A percentile compares a stretch with the other conserved stretches of the same genome.
Evolutionary conservation across 2,113 vertebrate species (phyloP).

Genomic region (Rhinichthys klamathensis): DNA sequence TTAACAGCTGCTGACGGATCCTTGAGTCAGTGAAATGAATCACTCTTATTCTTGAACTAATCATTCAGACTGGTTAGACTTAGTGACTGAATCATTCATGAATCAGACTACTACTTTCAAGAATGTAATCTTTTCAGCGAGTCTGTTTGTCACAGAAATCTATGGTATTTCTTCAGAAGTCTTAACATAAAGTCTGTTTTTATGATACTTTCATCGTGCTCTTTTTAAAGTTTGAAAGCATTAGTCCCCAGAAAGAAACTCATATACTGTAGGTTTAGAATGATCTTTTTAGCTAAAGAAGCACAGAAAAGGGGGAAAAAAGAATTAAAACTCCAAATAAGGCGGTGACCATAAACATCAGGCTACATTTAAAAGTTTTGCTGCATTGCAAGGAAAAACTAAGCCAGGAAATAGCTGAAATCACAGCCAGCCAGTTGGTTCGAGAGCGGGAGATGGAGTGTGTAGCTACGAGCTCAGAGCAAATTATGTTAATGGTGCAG

Average conservation of each 20-base stretch:
- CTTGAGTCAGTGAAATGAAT: too few species aligned
- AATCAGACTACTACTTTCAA: neutral
- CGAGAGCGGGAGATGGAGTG: neutral
- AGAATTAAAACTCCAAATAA: slow-evolving; percentile 38
- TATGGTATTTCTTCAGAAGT: neutral
- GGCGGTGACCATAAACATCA: slow-evolving; percentile 47
- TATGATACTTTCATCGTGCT: neutral
- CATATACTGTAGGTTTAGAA: neutral
- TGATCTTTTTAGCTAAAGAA: slow-evolving; percentile 26
- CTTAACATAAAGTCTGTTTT: neutral
- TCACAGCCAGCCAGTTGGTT: slow-evolving; percentile 30
- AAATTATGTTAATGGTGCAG: slow-evolving; percentile 12
- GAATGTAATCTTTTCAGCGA: too few species aligned
- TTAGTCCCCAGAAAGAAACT: neutral
- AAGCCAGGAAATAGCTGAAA: slow-evolving; percentile 43
- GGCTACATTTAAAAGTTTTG: slow-evolving; percentile 24
- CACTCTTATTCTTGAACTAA: neutral
- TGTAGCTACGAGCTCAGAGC: slow-evolving; percentile 6
- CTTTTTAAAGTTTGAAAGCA: neutral
- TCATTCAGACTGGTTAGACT: neutral
- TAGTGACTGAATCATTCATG: neutral
- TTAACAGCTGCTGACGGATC: neutral
- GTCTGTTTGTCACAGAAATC: neutral
- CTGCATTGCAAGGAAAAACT: slow-evolving; percentile 42
- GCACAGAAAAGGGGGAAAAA: slow-evolving; percentile 24